Conservation (phyloP, 1,140 invertebrate genomes). For the Drosophila subobscura region DNA sequence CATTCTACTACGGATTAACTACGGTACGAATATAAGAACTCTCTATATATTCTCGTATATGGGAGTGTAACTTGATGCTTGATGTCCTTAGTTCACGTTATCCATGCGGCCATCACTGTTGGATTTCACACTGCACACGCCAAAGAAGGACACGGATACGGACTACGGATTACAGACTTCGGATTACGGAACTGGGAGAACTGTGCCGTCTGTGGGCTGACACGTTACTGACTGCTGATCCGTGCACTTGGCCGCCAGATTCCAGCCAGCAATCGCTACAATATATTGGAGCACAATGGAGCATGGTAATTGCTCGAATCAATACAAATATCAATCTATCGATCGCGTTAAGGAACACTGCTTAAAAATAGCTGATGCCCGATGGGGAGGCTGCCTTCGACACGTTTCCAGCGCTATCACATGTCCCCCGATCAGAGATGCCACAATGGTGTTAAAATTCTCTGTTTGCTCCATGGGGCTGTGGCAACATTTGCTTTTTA, state of each 20-base stretch:
- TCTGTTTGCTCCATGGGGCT: slow-evolving; percentile 40
- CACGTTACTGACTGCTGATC: slow-evolving; percentile 46
- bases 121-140: background rate
- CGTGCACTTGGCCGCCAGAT: background rate
- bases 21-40: slow-evolving; percentile 3
- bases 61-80: slow-evolving; percentile 16
- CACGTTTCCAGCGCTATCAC: slow-evolving; percentile 44
- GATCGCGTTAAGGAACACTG: slow-evolving; percentile 68
- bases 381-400: slow-evolving; percentile 5
- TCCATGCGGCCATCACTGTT: slow-evolving; percentile 62
- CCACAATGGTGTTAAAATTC: slow-evolving; percentile 67
- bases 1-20: slow-evolving; percentile 28
- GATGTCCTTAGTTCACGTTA: slow-evolving; percentile 45
- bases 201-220: slow-evolving; percentile 51
- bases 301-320: slow-evolving; percentile 55
- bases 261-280: slow-evolving; percentile 18
- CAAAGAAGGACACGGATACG: slow-evolving; percentile 9
- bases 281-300: slow-evolving; percentile 22
- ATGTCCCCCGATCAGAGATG: slow-evolving; percentile 48
- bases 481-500: slow-evolving; percentile 51
- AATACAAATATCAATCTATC: slow-evolving; percentile 59
- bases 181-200: slow-evolving; percentile 21
- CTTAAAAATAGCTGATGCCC: slow-evolving; percentile 65
- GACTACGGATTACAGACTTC: background rate
- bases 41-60: slow-evolving; percentile 14